phyloP scores from a whole-genome alignment of 2,113 vertebrate species.

The Colius striatus region DNA sequence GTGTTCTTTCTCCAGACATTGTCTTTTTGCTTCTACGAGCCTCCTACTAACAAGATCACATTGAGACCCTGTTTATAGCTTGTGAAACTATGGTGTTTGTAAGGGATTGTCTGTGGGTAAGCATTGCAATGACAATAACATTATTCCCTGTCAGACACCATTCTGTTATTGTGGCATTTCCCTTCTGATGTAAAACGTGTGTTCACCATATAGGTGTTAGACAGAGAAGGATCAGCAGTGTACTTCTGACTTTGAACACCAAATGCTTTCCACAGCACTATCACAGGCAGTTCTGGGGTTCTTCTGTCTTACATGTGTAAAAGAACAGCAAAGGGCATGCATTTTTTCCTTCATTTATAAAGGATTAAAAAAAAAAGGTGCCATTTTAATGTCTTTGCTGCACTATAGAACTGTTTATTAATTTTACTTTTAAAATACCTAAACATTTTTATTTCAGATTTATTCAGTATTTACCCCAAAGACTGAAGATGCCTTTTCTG shows the following conservation, averaged over 20 bases:
- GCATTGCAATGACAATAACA: not conserved
- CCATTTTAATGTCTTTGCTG: not conserved
- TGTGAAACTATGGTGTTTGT: fast-evolving
- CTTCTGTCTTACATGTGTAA: not conserved
- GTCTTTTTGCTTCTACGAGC: not conserved
- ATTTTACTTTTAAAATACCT: not conserved
- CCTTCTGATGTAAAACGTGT: fast-evolving
- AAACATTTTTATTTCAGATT: not conserved
- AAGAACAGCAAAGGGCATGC: not conserved
- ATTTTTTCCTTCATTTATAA: not conserved
- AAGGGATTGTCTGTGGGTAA: not conserved
- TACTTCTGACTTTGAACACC: not conserved
- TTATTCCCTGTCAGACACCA: not conserved
- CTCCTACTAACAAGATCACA: not conserved
- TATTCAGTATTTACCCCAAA: conserved; percentile 14
- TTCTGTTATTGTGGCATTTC: not conserved
- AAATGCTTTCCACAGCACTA: not conserved
- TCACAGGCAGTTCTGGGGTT: not conserved
- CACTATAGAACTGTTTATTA: not conserved
- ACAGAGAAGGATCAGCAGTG: not conserved
- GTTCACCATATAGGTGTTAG: not conserved
- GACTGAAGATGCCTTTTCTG: not conserved
- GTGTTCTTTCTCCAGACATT: not conserved
- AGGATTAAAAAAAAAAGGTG: not conserved
- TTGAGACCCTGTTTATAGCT: not conserved